Evolutionary conservation across 2,113 vertebrate genomes (phyloP), one percentile per base, ranked within the genome.

Genomic region (Excalfactoria chinensis): DNA sequence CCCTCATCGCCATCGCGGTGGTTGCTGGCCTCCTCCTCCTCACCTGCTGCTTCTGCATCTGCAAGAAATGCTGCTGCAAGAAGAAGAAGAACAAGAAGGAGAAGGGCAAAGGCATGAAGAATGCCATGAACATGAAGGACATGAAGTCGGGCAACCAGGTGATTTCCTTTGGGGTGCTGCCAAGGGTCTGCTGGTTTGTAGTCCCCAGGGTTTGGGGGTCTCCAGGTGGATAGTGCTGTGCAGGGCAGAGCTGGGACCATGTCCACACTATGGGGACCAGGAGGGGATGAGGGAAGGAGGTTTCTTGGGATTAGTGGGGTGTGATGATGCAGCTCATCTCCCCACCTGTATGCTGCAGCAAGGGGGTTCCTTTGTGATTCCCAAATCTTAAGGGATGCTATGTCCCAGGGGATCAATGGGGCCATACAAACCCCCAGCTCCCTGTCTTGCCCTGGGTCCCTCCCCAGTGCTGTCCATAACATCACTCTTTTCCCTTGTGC

Each of bases 81-180:
- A 99, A 99, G 98, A 99, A 99, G 98, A 99, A 99, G 97, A 99
- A 98, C 97, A 99, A 99, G 98, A 99, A 99, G 96, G 99, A 99
- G 97, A 99, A 99, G 91, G 99, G 98, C 56, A 99, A 99, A 95
- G 99, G 99, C 74, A 98, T 98, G 95, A 98, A 99, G 98, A 99
- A 99, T 0, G 98, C 98, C 80, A 97, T 98, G 97, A 98, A 97
- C 86, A 99, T 99, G 99, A 99, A 99, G 97, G 99, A 99, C 97
- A 98, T 99, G 98, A 99, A 99, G 94, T 96, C 96, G 1, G 98
- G 97, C 43, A 98, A 98, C 53, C 98, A 98, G 98, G 98, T 98
- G 97, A 97, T 1, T 3, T 14, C 43, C 16, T 66, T 60, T 14
- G 40, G 70, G 41, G 49, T 30, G 21, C 32, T 67, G 78, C 9